Conservation (phyloP, 2,888 invertebrate genomes). For the Amblyteles armatorius region DNA sequence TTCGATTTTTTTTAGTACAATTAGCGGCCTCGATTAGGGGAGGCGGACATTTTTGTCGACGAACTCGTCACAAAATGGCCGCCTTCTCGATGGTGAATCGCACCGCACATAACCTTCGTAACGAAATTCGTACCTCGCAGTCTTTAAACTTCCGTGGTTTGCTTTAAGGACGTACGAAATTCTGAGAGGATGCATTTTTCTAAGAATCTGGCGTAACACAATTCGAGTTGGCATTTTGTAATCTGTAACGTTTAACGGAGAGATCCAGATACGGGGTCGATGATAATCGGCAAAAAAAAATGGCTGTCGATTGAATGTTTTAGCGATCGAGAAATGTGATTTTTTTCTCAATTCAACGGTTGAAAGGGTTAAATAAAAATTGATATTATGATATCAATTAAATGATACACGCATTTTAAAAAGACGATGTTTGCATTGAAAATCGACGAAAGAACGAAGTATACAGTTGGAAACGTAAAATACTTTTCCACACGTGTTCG, state of each 20-base stretch:
- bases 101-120: not conserved
- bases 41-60: not conserved
- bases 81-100: not conserved
- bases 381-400: conserved; percentile 19
- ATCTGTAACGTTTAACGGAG: not conserved
- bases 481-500: not conserved
- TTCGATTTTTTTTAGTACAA: conserved; percentile 25
- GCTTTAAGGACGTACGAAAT: not conserved
- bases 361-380: conserved; percentile 11
- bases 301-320: not conserved
- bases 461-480: not conserved
- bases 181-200: not conserved
- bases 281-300: not conserved
- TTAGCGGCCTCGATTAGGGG: not conserved
- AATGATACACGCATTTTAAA: conserved; percentile 14
- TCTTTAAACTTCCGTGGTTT: not conserved
- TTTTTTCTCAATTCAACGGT: conserved; percentile 10
- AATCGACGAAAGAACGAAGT: not conserved
- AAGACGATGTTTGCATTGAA: conserved; percentile 26
- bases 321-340: not conserved
- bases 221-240: not conserved
- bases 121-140: conserved; percentile 11
- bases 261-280: not conserved
- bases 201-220: not conserved
- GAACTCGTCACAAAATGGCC: conserved; percentile 11